Evolutionary conservation across 1,140 invertebrate species (phyloP).

Genomic region (Trachymyrmex septentrionalis): DNA sequence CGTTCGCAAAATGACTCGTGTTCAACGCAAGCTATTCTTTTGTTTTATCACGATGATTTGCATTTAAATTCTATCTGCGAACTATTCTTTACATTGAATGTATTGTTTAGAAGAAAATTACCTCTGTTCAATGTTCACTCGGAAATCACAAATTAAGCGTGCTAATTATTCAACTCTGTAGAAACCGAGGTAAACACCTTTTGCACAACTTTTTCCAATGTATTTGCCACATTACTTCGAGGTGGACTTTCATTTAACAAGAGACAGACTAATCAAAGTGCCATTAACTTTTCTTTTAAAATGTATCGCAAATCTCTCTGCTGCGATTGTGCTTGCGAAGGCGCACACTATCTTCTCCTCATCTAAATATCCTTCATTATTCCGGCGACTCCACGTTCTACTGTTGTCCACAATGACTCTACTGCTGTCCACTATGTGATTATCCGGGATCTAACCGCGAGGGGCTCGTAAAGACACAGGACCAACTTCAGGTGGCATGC

Average conservation of each 20-base stretch:
- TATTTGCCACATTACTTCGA: constrained; percentile 21
- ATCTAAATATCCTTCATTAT: constrained; percentile 56
- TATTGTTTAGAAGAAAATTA: constrained; percentile 34
- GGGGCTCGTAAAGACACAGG: constrained; percentile 49
- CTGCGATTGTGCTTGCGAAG: neutral
- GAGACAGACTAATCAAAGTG: neutral
- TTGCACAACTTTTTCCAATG: constrained; percentile 11
- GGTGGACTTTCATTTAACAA: constrained; percentile 32
- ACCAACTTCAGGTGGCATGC: constrained; percentile 23
- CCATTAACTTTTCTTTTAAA: constrained; percentile 3
- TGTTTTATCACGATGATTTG: neutral
- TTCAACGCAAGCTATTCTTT: neutral
- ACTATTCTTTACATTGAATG: neutral
- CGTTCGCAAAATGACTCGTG: constrained; percentile 28
- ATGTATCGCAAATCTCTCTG: neutral
- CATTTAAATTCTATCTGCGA: constrained; percentile 34
- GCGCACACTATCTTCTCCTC: neutral
- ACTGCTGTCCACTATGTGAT: constrained; percentile 23
- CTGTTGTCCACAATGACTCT: neutral
- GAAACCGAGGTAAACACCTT: neutral
- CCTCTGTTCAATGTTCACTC: neutral
- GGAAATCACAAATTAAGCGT: constrained; percentile 25
- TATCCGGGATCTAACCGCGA: constrained; percentile 19
- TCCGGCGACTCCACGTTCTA: neutral
- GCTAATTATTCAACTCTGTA: constrained; percentile 28